Evolutionary conservation across 2,888 invertebrate genomes (phyloP), one percentile per base, ranked within the genome.

Genomic region (Cataglyphis livida): DNA sequence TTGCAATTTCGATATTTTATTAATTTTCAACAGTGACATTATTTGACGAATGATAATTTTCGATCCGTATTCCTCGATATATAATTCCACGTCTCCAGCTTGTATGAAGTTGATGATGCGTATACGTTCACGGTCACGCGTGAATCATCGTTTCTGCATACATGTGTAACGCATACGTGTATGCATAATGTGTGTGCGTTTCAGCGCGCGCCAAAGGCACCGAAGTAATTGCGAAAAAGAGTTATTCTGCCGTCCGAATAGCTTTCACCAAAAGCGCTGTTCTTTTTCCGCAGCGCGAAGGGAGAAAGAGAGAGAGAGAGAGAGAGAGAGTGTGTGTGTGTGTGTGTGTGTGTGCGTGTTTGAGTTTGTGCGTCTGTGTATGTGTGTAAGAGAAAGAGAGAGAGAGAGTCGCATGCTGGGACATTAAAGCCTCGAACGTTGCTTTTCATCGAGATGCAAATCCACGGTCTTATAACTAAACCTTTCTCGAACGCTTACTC

Each of bases 151-250:
- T 35, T n/a, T 35, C 18, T 18, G 41, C 21, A 15, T 41, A 3
- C 21, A 41, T 15, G 44, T 44, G 4, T 44, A 44, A 44, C 62
- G 41, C 21, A 21, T 21, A 25, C 38, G 38, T 21, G 25, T 25
- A 35, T 25, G 21, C 25, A 15, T 25, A 15, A 41, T 35, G n/a
- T 44, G 32, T 59, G 57, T 71, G 35, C 32, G 12, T 38, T 57
- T 61, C 51, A n/a, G 54, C 64, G 61, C 51, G 44, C 75, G 70
- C 66, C 76, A 86, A 85, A 87, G 89, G 85, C 81, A 79, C 71
- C 82, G 61, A 64, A 73, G 87, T 88, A 88, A 88, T 88, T 85
- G 83, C 87, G 87, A 85, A 84, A 88, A 88, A 88, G 88, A 88
- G 85, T 87, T 88, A 88, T 85, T 84, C 84, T 84, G 65, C 76